Percentiles rank a stretch among this genome's conserved stretches.
Conservation (phyloP, 1,140 invertebrate species). For the Sminthurides bifidus region DNA sequence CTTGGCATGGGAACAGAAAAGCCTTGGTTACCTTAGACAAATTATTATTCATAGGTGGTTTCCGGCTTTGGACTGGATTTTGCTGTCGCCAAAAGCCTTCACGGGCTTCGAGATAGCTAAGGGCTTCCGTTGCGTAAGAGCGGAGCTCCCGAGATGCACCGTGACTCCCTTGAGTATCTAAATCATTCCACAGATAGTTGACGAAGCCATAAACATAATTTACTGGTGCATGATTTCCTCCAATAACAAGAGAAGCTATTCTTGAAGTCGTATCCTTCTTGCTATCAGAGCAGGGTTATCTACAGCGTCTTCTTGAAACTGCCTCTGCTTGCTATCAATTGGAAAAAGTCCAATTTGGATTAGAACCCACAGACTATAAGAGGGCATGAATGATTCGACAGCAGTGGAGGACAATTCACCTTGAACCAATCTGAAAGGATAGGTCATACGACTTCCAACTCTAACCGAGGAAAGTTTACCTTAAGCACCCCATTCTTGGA, state of each 20-base stretch:
- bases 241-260: background rate
- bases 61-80: conserved; percentile 27
- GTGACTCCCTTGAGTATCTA: conserved; percentile 21
- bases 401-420: background rate
- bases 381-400: background rate
- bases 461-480: no score
- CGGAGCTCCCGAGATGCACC: conserved; percentile 4
- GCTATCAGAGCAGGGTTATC: no score
- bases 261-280: background rate
- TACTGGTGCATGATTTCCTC: background rate
- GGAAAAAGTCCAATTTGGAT: no score
- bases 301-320: no score
- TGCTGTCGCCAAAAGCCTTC: conserved; percentile 30
- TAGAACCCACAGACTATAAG: no score
- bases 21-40: no score
- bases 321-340: background rate
- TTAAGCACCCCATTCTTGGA: no score
- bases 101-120: conserved; percentile 26
- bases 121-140: conserved; percentile 22
- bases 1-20: no score
- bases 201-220: background rate
- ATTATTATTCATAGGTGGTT: no score
- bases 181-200: background rate
- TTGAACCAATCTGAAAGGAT: no score
- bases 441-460: no score